phyloP scores from a whole-genome alignment of 2,888 invertebrate genomes.

The Lepidocyrtinus sp. region DNA sequence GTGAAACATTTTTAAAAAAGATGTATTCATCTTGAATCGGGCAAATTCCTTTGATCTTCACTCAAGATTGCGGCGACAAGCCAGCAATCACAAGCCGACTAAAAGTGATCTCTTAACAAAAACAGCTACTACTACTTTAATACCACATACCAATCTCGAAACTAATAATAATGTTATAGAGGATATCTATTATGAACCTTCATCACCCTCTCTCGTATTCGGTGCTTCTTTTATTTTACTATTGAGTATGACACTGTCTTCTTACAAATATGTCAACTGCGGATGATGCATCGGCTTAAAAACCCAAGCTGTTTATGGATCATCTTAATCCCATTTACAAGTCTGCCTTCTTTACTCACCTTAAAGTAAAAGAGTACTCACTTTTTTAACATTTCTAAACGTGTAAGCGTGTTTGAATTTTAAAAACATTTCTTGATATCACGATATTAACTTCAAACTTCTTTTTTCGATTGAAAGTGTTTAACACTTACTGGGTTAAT shows the following conservation, averaged over 20 bases:
- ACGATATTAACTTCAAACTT: no score
- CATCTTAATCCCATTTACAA: background rate
- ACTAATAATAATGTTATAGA: conserved; percentile 1
- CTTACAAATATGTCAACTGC: conserved; percentile 55
- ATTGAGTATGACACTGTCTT: conserved; percentile 22
- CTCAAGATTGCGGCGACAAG: conserved; percentile 69
- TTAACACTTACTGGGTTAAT: no score
- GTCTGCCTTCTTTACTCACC: conserved; percentile 1
- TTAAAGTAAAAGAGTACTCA: background rate
- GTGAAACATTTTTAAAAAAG: conserved; percentile 48
- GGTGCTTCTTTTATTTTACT: no score
- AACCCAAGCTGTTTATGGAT: conserved; percentile 36
- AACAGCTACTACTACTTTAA: conserved; percentile 36
- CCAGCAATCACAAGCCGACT: conserved; percentile 67
- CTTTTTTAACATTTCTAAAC: background rate
- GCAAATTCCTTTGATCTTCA: conserved; percentile 68
- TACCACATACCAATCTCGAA: background rate
- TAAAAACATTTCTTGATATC: background rate
- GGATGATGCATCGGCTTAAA: conserved; percentile 54
- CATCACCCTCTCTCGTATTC: background rate
- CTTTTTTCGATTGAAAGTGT: no score
- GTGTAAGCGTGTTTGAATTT: background rate
- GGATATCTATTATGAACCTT: conserved; percentile 1
- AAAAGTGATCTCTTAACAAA: conserved; percentile 58
- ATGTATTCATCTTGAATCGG: conserved; percentile 69